phyloP scores from a whole-genome alignment of 2,113 vertebrate genomes.

The Sigmodon hispidus region DNA sequence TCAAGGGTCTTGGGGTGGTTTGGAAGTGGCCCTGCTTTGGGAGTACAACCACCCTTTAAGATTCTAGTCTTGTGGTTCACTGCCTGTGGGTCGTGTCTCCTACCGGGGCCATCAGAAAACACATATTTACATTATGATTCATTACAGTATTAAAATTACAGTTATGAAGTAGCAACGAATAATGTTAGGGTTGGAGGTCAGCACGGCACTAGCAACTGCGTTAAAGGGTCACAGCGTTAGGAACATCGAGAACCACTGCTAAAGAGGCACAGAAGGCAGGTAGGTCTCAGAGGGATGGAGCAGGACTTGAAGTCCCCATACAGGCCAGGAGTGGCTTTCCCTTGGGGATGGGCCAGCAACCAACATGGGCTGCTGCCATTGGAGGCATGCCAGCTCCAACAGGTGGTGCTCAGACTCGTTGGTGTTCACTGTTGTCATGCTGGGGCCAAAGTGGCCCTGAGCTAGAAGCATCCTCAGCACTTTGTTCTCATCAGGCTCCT shows the following conservation, averaged over 20 bases:
- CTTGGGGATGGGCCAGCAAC: neutral
- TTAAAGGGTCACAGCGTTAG: neutral
- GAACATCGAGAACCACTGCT: neutral
- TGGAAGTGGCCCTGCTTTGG: neutral
- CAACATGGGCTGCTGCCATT: neutral
- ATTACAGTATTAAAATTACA: neutral
- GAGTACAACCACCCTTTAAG: neutral
- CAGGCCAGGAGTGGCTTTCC: neutral
- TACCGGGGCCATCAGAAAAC: neutral
- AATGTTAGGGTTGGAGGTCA: neutral
- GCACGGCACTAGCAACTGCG: neutral
- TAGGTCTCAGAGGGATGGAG: neutral
- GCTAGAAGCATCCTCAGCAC: neutral
- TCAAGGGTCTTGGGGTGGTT: neutral
- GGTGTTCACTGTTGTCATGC: neutral
- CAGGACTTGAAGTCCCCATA: neutral
- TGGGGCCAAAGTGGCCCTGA: neutral
- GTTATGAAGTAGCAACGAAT: neutral
- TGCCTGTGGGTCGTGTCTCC: neutral
- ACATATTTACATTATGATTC: neutral
- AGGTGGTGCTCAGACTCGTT: neutral
- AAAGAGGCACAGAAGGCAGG: neutral
- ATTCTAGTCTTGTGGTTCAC: neutral
- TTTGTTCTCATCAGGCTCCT: neutral
- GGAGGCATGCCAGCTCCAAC: neutral